Evolutionary conservation across 92 coral and sea anemone genomes (phyloP).

Genomic region (Diadumene lineata): DNA sequence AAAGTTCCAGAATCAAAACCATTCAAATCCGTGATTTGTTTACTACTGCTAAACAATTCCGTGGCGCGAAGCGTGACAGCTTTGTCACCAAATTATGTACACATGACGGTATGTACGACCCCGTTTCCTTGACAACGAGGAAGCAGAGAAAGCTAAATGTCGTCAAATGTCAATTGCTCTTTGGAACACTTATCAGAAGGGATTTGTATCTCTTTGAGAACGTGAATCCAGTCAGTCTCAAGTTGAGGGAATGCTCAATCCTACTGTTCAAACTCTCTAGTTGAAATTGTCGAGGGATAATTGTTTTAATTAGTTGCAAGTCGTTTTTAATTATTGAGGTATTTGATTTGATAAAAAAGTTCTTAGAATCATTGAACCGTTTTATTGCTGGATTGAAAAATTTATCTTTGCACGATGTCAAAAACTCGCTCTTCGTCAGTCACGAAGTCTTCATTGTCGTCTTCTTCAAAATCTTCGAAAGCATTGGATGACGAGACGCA

Average conservation of each 20-base stretch:
- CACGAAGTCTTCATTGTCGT: conserved; percentile 1
- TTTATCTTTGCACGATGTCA: too few relatives aligned
- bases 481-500: conserved; percentile 45
- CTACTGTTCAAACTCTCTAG: too few relatives aligned
- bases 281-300: too few relatives aligned
- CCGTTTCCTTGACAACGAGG: background rate
- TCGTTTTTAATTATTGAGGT: too few relatives aligned
- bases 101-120: conserved; percentile 6
- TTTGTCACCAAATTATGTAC: background rate
- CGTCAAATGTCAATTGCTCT: background rate
- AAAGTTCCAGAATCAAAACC: background rate
- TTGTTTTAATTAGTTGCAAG: background rate
- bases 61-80: conserved; percentile 3
- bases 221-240: background rate
- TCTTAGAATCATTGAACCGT: background rate
- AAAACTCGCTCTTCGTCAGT: too few relatives aligned
- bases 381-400: too few relatives aligned
- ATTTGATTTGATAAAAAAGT: background rate
- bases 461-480: background rate
- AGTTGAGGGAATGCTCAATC: background rate
- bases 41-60: background rate
- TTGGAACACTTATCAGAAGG: background rate
- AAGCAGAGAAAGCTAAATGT: background rate
- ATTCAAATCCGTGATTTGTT: background rate
- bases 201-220: conserved; percentile 10